Evolutionary conservation across 2,797 vertebrate species (phyloP).

Genomic region (Pantherophis vulpinus): DNA sequence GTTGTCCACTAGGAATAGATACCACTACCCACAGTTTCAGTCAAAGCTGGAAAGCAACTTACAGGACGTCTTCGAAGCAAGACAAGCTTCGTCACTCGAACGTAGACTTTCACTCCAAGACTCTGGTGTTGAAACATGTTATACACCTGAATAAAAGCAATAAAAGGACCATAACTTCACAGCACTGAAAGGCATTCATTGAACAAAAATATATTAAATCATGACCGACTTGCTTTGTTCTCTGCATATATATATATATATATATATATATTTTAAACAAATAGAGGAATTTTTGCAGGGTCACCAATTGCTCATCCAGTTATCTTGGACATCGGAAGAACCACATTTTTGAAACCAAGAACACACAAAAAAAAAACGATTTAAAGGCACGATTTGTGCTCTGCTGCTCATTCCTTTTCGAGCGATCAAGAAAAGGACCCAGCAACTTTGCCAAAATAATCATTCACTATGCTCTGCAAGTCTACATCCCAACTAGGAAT

Average conservation of each 20-base stretch:
- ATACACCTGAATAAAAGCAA: constrained; percentile 81
- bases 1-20: too few relatives aligned
- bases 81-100: constrained; percentile 91
- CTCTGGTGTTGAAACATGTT: constrained; percentile 97
- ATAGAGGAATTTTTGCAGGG: background rate
- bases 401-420: background rate
- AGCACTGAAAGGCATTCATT: background rate
- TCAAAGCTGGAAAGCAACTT: constrained; percentile 59
- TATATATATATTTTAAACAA: too few relatives aligned
- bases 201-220: background rate
- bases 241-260: too few relatives aligned
- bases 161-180: background rate
- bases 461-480: background rate
- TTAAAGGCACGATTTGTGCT: background rate
- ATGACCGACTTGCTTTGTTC: background rate
- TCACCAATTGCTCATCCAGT: background rate
- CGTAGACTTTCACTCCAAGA: constrained; percentile 86
- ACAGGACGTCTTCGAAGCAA: constrained; percentile 89
- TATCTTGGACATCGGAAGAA: background rate
- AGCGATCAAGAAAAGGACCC: background rate
- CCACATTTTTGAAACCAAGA: background rate
- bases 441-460: background rate
- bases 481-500: background rate
- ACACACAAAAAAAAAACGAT: background rate
- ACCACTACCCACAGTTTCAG: rapidly evolving